Evolutionary conservation across 2,797 vertebrate species (phyloP).

Genomic region (Macrochelys suwanniensis): DNA sequence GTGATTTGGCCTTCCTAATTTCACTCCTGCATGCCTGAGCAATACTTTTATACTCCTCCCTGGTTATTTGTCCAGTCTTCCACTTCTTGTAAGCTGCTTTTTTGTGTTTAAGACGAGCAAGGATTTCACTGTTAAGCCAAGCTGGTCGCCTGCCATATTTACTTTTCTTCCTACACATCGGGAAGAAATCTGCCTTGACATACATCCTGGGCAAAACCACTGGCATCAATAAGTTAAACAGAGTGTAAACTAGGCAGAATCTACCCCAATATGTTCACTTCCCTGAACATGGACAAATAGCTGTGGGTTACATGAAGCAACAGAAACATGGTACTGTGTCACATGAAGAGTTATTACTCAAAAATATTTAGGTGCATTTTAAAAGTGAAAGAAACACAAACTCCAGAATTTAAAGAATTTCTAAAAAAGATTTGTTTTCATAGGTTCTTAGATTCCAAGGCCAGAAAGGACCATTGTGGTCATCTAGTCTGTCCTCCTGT

Average conservation of each 20-base stretch:
- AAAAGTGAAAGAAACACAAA: background rate
- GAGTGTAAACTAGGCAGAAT: background rate
- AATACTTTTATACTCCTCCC: no score
- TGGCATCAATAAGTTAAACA: background rate
- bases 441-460: background rate
- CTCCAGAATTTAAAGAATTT: background rate
- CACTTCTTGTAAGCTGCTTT: no score
- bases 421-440: background rate
- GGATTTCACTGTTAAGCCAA: no score
- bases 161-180: no score
- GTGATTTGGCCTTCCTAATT: no score
- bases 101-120: no score
- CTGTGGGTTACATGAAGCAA: background rate
- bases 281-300: rapidly evolving
- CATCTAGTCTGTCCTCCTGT: background rate
- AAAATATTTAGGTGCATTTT: background rate
- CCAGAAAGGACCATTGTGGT: background rate
- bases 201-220: background rate
- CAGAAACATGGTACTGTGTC: background rate
- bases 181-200: background rate
- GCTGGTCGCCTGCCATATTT: no score
- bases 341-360: background rate
- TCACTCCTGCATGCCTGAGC: no score
- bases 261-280: background rate
- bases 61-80: no score